Evolutionary conservation across 2,113 vertebrate genomes (phyloP).

Genomic region (Ia io): DNA sequence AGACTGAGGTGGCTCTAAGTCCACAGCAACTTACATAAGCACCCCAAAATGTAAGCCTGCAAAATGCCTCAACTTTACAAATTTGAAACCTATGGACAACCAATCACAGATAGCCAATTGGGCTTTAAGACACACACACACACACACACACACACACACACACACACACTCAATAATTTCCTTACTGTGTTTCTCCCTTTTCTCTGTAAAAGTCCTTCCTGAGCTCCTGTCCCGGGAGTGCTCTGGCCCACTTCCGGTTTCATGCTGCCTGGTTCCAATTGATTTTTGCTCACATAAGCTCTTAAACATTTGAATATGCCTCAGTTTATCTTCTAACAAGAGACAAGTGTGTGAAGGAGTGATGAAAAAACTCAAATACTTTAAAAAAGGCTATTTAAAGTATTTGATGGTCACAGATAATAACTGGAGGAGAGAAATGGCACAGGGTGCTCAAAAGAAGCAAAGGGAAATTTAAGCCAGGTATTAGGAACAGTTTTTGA

Average conservation of each 20-base stretch:
- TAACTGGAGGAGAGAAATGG: background rate
- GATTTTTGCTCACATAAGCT: background rate
- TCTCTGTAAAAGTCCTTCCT: background rate
- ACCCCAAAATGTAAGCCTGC: background rate
- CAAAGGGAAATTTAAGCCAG: background rate
- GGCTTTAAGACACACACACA: background rate
- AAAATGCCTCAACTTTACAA: background rate
- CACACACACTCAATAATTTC: background rate
- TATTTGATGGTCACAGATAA: background rate
- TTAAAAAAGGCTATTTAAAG: background rate
- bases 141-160: fast-evolving
- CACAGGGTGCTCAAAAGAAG: background rate
- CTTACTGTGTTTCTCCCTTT: background rate
- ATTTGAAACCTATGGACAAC: background rate
- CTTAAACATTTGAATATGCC: background rate
- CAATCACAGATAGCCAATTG: background rate
- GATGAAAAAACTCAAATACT: background rate
- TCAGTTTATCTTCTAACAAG: background rate
- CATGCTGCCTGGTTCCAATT: background rate
- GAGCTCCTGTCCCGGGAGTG: background rate
- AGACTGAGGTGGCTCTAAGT: background rate
- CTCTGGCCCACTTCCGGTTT: background rate
- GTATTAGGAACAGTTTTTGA: background rate
- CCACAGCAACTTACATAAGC: fast-evolving
- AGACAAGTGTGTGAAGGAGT: background rate